Base-by-base conservation (phyloP, 2,797 vertebrate genomes). In the Sandelia bainsii region DNA sequence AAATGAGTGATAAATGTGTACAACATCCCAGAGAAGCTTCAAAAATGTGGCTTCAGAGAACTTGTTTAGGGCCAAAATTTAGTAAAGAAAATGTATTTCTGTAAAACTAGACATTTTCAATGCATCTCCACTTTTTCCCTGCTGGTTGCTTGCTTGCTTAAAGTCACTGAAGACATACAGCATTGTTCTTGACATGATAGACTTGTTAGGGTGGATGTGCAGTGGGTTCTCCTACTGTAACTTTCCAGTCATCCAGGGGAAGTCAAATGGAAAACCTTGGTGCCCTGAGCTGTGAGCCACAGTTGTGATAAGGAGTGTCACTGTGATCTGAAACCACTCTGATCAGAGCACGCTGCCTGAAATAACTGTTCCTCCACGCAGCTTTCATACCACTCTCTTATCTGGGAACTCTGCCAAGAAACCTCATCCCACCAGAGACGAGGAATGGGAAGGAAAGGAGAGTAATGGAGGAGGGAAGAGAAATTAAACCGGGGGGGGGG, bases 361-460 rank as follows among this genome's bases (percentile, higher is more conserved):
- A 92, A 92, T 90, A 90, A 90, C 84, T 72, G 71, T 77, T 92
- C 75, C 84, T 86, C 73, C 79, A 72, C 52, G 51, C 79, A 71
- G 74, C 87, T 84, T 88, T 90, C 78, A 89, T 75, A 80, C 88
- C 84, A 85, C 77, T 88, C 65, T 84, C 77, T 92, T 91, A 83
- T 88, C 92, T 72, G 91, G 93, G 92, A 93, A 78, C 71, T 22
- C 50, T 39, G 93, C 93, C 94, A 94, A 91, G 93, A 86, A 83
- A 77, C 56, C 66, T 85, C 87, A 91, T 85, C 75, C 82, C 88
- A 89, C 84, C 69, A 83, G 92, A 90, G 89, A 89, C 74, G 8
- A 51, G 59, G 57, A 67, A 72, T 34, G 49, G 70, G 49, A 83
- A 75, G 66, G 49, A 65, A 73, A 75, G 58, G 32, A 71, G 37